Evolutionary conservation across 2,113 vertebrate species (phyloP).

Genomic region (Hiodon alosoides): DNA sequence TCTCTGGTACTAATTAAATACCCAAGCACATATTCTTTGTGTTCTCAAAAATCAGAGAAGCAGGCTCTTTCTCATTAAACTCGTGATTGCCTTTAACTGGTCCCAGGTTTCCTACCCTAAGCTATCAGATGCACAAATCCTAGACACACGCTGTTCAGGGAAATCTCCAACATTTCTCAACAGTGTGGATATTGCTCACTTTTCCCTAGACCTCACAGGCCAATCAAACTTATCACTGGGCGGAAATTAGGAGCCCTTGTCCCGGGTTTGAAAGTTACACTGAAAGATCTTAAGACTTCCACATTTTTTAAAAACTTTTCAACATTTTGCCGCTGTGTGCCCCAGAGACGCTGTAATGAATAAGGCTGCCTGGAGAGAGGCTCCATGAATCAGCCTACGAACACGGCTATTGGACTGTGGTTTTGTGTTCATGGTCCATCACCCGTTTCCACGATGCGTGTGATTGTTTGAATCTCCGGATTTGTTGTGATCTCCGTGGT

Average conservation of each 20-base stretch:
- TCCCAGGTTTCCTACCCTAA: not conserved
- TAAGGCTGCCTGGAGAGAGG: too few species aligned
- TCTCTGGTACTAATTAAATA: too few species aligned
- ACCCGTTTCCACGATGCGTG: constrained; percentile 49
- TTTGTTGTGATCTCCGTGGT: constrained; percentile 34
- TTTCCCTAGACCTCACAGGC: constrained; percentile 19
- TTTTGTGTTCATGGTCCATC: not conserved
- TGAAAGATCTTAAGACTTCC: too few species aligned
- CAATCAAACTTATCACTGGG: constrained; percentile 34
- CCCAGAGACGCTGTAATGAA: too few species aligned
- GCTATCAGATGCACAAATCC: not conserved
- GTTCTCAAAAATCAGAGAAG: not conserved
- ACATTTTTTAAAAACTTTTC: too few species aligned
- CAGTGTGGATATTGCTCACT: not conserved
- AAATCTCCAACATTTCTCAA: not conserved
- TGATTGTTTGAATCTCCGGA: constrained; percentile 36
- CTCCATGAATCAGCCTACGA: too few species aligned
- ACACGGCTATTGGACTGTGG: not conserved
- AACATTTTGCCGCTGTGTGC: too few species aligned
- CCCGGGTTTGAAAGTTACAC: too few species aligned
- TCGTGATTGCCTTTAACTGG: not conserved
- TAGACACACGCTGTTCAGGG: not conserved
- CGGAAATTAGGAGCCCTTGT: too few species aligned
- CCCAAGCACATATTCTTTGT: not conserved
- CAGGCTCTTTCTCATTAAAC: constrained; percentile 2